These are phyloP conservation scores for Cinclus cinclus DNA, from an alignment of 2,113 vertebrate genomes.

Conservation along the genomic window DNA sequence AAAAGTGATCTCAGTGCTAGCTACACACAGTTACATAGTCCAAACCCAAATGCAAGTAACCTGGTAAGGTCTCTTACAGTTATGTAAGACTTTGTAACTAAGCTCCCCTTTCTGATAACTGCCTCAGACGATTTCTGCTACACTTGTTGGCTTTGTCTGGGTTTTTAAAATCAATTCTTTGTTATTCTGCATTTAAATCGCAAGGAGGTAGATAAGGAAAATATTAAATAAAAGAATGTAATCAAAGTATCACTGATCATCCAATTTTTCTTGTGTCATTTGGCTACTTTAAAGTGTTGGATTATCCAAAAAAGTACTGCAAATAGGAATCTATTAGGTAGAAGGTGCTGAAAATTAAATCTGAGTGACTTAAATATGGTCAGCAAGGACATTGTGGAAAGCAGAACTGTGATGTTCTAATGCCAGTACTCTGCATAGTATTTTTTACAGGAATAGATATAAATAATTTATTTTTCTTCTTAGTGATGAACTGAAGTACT, in stretches of 20 bases:
- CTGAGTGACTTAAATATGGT: not conserved
- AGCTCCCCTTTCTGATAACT: not conserved
- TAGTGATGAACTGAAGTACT: not conserved
- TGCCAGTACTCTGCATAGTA: not conserved
- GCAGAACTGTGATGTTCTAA: not conserved
- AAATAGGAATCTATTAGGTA: not conserved
- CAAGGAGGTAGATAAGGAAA: not conserved
- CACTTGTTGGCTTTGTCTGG: not conserved
- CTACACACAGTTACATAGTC: not conserved
- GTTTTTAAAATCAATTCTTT: not conserved
- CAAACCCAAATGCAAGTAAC: not conserved
- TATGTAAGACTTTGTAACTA: not conserved
- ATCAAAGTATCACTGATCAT: not conserved
- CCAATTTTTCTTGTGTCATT: not conserved
- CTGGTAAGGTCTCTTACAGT: not conserved
- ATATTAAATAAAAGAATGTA: not conserved
- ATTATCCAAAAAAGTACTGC: not conserved
- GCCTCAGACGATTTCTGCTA: not conserved
- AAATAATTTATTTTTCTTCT: not conserved
- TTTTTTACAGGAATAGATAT: not conserved
- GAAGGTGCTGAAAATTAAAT: not conserved
- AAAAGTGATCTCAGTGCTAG: not conserved
- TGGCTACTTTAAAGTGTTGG: not conserved
- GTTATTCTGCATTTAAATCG: not conserved
- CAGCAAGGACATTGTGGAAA: not conserved